These are phyloP conservation scores for Thaleichthys pacificus DNA, from an alignment of 2,797 vertebrate species.

Conservation along the genomic window DNA sequence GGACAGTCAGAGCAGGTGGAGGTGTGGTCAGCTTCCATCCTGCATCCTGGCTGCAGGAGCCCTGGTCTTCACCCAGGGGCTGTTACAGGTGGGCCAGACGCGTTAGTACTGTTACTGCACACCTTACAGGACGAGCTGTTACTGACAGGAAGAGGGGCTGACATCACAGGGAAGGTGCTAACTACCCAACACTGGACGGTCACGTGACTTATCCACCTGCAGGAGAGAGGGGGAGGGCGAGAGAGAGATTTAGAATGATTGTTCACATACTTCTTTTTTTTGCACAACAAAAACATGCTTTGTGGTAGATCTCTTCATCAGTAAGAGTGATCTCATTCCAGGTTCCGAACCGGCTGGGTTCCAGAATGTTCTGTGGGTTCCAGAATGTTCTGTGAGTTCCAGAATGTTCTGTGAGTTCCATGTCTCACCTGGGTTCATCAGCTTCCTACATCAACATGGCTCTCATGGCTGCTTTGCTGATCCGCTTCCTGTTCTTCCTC, in stretches of 20 bases:
- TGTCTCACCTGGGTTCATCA: neutral
- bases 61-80: conserved; percentile 31
- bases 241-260: neutral
- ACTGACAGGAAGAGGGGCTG: conserved; percentile 63
- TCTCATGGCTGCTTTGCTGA: conserved; percentile 82
- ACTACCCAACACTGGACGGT: conserved; percentile 36
- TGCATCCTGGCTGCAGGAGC: too few species aligned
- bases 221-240: conserved; percentile 20
- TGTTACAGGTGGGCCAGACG: conserved; percentile 57
- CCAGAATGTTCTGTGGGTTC: neutral
- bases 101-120: conserved; percentile 72
- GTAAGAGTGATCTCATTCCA: neutral
- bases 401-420: neutral
- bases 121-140: conserved; percentile 60
- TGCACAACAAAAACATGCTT: neutral
- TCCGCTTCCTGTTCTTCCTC: conserved; percentile 75
- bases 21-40: too few species aligned
- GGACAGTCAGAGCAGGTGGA: neutral
- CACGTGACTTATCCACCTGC: conserved; percentile 37
- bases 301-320: too few species aligned
- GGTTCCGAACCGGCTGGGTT: neutral
- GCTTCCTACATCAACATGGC: conserved; percentile 77
- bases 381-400: neutral
- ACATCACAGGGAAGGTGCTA: conserved; percentile 46
- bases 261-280: neutral